Base-by-base conservation (phyloP, 1,140 invertebrate genomes). In the Diabrotica virgifera region DNA sequence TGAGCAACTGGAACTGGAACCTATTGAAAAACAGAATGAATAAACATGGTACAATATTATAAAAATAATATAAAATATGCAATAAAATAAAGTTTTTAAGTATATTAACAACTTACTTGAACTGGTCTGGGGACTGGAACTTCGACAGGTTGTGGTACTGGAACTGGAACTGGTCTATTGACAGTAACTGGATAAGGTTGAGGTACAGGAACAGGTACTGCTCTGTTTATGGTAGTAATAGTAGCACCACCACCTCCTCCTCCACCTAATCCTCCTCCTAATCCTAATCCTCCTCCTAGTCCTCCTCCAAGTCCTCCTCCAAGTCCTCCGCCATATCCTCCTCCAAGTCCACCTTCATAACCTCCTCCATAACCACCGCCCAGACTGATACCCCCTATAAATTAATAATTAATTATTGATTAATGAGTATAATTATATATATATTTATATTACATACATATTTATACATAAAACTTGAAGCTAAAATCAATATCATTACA, bases 141-240 rank as follows among this genome's bases (percentile, higher is more conserved):
- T 10, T 72, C 71, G 5, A 82, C 79, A 0, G 79, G 76, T 11
- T 78, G 76, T 59, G 76, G 71, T 52, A 78, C 77, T 52, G 77
- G 75, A 38, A 78, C 76, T 57, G 73, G 75, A 10, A 80, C 77
- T 2, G 80, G 80, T 4, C 83, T 81, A 13, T 82, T 84, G 65
- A 76, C 79, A 62, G 73, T 85, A 72, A 79, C 75, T 5, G 78
- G 75, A 9, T 74, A 73, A 5, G 74, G 79, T 59, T 78, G 78
- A 5, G 75, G 71, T 7, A 77, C 74, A 7, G 71, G 69, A 7
- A 73, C 78, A 51, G 73, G 73, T 10, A 74, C 73, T 12, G 56
- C 67, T 59, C 71, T 65, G 46, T 65, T 72, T 1, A 69, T 64
- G 24, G 72, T 71, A 13, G 68, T 75, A 12, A 68, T 69, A 40